Evolutionary conservation across 2,888 invertebrate species (phyloP), one percentile per base, ranked within the genome.

Genomic region (Eretmocerus hayati): DNA sequence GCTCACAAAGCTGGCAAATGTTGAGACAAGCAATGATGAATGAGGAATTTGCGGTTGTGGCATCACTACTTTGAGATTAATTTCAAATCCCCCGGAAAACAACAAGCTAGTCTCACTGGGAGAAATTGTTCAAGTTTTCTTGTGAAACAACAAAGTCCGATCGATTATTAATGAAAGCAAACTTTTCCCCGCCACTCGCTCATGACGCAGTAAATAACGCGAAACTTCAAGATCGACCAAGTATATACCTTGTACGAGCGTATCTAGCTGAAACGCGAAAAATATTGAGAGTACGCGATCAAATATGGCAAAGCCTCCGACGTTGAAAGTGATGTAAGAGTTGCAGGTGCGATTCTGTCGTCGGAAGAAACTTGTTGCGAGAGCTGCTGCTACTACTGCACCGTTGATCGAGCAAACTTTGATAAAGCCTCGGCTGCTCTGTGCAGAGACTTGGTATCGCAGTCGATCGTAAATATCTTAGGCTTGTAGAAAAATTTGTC

Each of bases 81-180:
- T 67, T 66, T 62, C 50, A 64, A 65, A 59, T 66, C 65, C 62
- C 58, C 57, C n/a, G 35, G 55, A 56, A 59, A 63, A 64, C 61
- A 66, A 66, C 62, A 63, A 62, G 63, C 61, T 60, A 44, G 26
- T 31, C 46, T 33, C 50, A 38, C 36, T 33, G 52, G 55, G 52
- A 60, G 59, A 59, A 61, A 61, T 60, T 59, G 55, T 52, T 58
- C 61, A 62, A 59, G 58, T 35, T 35, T 15, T 16, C 60, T 60
- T 9, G 41, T 5, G 19, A 6, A 13, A 6, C 8, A 35, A 26
- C 5, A 18, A 18, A 60, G 61, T 61, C 59, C 55, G 64, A 66
- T 68, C 64, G 67, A 67, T 67, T 67, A 67, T 65, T 66, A 66
- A 64, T 61, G 60, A 63, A 64, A 11, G 50, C 42, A 42, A 56